Conservation (phyloP, 2,113 vertebrate species). For the Pyrgilauda ruficollis region DNA sequence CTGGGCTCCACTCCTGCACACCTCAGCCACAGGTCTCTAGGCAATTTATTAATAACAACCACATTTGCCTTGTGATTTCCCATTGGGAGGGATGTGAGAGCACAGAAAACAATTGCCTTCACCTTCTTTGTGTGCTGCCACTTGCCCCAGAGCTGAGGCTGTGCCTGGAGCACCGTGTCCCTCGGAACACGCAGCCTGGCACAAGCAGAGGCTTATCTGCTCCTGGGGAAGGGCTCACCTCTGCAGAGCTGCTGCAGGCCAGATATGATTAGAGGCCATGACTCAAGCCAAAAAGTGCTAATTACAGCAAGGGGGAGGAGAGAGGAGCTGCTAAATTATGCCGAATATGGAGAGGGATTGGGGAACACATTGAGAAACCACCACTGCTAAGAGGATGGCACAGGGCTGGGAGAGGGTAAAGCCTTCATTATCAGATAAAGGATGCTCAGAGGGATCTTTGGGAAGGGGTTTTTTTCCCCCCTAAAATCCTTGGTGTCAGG, state of each 20-base stretch:
- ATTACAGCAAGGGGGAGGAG: not conserved
- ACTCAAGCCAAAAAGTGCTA: not conserved
- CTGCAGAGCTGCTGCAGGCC: not conserved
- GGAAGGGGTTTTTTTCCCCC: not conserved
- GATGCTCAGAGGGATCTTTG: not conserved
- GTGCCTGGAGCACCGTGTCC: not conserved
- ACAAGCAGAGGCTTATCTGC: not conserved
- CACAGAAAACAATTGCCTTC: not conserved
- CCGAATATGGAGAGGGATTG: not conserved
- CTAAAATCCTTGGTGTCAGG: not conserved
- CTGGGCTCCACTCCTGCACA: rapidly evolving
- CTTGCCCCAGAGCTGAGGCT: not conserved
- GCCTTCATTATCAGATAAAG: not conserved
- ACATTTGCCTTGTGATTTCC: not conserved
- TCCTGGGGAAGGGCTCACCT: not conserved
- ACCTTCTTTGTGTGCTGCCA: not conserved
- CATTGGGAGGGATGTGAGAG: not conserved
- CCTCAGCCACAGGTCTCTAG: rapidly evolving
- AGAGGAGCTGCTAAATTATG: not conserved
- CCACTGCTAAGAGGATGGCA: not conserved
- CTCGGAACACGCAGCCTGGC: not conserved
- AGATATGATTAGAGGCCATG: not conserved
- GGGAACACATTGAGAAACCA: not conserved
- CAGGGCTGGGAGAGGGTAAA: not conserved
- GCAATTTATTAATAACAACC: not conserved